Percentiles rank a stretch among this genome's conserved stretches.
Conservation (phyloP, 2,888 invertebrate species). For the Orthosia cruda region DNA sequence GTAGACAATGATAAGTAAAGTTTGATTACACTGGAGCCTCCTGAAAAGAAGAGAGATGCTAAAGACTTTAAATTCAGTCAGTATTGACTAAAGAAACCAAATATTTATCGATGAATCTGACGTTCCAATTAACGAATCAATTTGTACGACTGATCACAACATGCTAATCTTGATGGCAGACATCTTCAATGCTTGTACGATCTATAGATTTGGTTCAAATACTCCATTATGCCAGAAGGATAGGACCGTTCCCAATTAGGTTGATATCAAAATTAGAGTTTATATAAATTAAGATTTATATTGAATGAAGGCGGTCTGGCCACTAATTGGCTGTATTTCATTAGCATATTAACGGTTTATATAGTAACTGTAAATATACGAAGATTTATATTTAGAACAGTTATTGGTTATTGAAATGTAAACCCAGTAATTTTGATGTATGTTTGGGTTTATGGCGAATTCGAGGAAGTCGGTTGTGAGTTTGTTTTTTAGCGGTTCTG, state of each 20-base stretch:
- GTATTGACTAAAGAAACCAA: not conserved
- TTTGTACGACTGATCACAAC: conserved; percentile 33
- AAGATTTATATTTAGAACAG: conserved; percentile 34
- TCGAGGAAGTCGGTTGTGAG: conserved; percentile 34
- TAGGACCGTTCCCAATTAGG: conserved; percentile 5
- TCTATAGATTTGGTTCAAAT: conserved; percentile 29
- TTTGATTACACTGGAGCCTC: too few relatives aligned
- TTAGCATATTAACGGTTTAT: conserved; percentile 7
- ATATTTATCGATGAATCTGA: conserved; percentile 15
- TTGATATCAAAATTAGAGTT: conserved; percentile 12
- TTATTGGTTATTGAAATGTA: conserved; percentile 60
- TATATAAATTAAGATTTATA: conserved; percentile 5
- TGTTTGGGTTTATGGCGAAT: conserved; percentile 51
- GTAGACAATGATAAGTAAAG: too few relatives aligned
- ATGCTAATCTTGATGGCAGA: conserved; percentile 37
- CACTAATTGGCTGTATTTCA: conserved; percentile 21
- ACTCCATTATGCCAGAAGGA: conserved; percentile 14
- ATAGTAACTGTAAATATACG: conserved; percentile 13
- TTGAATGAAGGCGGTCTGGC: conserved; percentile 1
- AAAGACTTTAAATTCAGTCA: not conserved
- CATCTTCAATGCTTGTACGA: conserved; percentile 6
- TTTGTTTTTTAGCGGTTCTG: conserved; percentile 42
- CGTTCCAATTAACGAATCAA: conserved; percentile 37
- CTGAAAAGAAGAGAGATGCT: not conserved
- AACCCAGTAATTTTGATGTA: conserved; percentile 58